These are phyloP conservation scores for Acrobasis consociella DNA, from an alignment of 2,888 invertebrate genomes.

Conservation along the genomic window DNA sequence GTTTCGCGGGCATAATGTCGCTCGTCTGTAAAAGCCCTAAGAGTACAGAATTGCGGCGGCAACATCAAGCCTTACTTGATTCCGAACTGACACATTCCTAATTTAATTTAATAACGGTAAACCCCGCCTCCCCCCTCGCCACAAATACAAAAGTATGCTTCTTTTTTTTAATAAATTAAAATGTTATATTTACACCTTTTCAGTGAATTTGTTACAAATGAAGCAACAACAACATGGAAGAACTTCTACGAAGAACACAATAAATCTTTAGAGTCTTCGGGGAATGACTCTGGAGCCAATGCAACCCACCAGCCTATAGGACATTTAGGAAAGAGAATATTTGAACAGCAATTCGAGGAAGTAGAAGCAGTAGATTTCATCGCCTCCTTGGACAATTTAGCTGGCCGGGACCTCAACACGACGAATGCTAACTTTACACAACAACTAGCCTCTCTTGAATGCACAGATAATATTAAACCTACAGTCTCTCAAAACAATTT, in stretches of 20 bases:
- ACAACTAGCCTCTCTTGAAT: conserved; percentile 53
- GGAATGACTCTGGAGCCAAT: conserved; percentile 57
- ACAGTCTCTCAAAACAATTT: conserved; percentile 51
- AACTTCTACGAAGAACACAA: conserved; percentile 75
- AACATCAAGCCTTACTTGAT: too few relatives aligned
- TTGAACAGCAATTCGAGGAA: conserved; percentile 69
- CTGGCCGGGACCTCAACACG: conserved; percentile 45
- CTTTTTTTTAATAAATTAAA: not conserved
- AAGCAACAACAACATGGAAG: conserved; percentile 76
- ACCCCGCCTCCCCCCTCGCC: not conserved
- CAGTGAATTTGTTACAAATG: conserved; percentile 72
- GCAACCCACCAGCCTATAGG: conserved; percentile 48
- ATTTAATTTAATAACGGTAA: too few relatives aligned
- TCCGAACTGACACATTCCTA: too few relatives aligned
- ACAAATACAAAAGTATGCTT: not conserved
- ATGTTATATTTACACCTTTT: conserved; percentile 22
- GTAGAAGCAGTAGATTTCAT: conserved; percentile 57
- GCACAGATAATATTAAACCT: conserved; percentile 48
- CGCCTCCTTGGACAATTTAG: conserved; percentile 38
- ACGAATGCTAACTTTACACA: conserved; percentile 53
- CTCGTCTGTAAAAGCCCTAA: too few relatives aligned
- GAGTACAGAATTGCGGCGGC: too few relatives aligned
- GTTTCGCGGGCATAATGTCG: too few relatives aligned
- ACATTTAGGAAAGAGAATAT: conserved; percentile 62
- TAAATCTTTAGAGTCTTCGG: conserved; percentile 66